These are phyloP conservation scores for Drosophila multiciliata DNA, from an alignment of 2,888 invertebrate species.

Conservation along the genomic window DNA sequence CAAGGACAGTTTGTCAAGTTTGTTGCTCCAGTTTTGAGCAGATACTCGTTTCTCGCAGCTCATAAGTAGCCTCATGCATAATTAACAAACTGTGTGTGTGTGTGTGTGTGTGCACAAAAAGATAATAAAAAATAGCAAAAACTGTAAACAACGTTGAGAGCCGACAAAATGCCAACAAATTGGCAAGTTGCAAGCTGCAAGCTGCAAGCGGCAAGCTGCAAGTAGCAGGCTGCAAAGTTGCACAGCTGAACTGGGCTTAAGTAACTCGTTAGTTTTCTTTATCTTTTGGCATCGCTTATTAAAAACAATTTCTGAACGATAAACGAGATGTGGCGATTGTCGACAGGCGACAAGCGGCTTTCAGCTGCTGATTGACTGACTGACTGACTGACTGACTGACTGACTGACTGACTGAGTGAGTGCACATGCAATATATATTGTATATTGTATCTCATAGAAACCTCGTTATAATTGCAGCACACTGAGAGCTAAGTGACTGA, in stretches of 20 bases:
- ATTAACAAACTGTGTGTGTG: slow-evolving; percentile 56
- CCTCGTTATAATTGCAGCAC: slow-evolving; percentile 59
- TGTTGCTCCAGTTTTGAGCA: slow-evolving; percentile 60
- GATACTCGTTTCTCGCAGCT: slow-evolving; percentile 16
- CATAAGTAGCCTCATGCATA: slow-evolving; percentile 58
- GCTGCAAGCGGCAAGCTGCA: slow-evolving; percentile 1
- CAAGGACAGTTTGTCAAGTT: slow-evolving; percentile 52
- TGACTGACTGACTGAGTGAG: slow-evolving; percentile 34
- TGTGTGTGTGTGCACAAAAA: neutral
- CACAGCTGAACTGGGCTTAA: slow-evolving; percentile 47
- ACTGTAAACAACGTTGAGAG: slow-evolving; percentile 35
- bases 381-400: slow-evolving; percentile 35
- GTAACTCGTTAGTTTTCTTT: slow-evolving; percentile 77
- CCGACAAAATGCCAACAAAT: slow-evolving; percentile 76
- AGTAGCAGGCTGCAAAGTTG: no score
- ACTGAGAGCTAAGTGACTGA: slow-evolving; percentile 34
- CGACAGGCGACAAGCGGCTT: slow-evolving; percentile 53
- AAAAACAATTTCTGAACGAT: slow-evolving; percentile 72
- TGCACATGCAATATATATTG: slow-evolving; percentile 42
- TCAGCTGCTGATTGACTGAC: slow-evolving; percentile 30
- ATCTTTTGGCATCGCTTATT: slow-evolving; percentile 77
- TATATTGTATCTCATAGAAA: slow-evolving; percentile 53
- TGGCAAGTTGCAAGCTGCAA: slow-evolving; percentile 37
- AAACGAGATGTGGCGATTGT: slow-evolving; percentile 74
- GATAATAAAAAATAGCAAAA: neutral